These are phyloP conservation scores for Xiphophorus couchianus DNA, from an alignment of 2,113 vertebrate species.

Conservation along the genomic window DNA sequence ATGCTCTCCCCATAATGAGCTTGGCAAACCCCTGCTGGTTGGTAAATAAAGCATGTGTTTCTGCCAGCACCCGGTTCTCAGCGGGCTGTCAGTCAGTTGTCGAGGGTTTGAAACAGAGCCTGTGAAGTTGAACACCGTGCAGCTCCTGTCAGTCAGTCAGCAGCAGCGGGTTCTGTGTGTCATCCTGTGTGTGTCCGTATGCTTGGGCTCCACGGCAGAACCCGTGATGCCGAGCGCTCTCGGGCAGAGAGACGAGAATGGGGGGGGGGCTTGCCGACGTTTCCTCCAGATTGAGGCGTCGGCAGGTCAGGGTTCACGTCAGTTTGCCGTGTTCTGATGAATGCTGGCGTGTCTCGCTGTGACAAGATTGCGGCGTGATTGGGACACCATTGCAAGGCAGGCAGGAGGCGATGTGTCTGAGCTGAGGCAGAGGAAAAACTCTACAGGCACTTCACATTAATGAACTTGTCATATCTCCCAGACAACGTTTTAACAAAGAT, in stretches of 20 bases:
- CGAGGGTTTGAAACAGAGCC: constrained; percentile 52
- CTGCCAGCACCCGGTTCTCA: constrained; percentile 52
- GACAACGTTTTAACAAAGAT: constrained; percentile 56
- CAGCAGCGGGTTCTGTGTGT: constrained; percentile 31
- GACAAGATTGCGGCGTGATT: constrained; percentile 57
- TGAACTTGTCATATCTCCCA: constrained; percentile 62
- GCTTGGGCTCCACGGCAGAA: constrained; percentile 21
- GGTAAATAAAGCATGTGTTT: constrained; percentile 70
- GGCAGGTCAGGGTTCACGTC: constrained; percentile 71
- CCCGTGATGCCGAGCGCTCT: constrained; percentile 36
- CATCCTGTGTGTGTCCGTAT: neutral
- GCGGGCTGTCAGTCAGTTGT: constrained; percentile 70
- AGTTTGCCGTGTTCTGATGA: constrained; percentile 65
- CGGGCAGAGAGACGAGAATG: constrained; percentile 19
- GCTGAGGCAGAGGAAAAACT: constrained; percentile 34
- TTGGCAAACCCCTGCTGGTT: constrained; percentile 56
- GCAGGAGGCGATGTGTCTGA: constrained; percentile 26
- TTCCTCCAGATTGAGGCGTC: constrained; percentile 65
- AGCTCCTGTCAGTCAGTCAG: constrained; percentile 69
- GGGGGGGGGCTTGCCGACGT: constrained; percentile 32
- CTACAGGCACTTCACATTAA: constrained; percentile 59
- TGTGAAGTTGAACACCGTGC: constrained; percentile 65
- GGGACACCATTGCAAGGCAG: constrained; percentile 30
- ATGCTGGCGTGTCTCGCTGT: constrained; percentile 48
- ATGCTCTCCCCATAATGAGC: constrained; percentile 31